phyloP scores from a whole-genome alignment of 2,113 vertebrate species.

The Mola mola region DNA sequence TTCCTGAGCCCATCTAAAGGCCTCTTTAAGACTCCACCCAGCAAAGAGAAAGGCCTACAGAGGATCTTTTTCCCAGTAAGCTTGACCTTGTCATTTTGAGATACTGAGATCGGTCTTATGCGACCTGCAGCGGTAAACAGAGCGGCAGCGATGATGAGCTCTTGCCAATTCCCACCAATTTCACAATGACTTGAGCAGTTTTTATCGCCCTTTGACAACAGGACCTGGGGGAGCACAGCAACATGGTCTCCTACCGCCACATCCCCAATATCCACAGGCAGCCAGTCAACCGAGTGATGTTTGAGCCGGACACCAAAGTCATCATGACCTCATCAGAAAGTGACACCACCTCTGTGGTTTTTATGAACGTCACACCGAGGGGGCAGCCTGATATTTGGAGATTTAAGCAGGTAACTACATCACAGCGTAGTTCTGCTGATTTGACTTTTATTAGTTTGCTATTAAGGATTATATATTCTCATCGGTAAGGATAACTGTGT shows the following conservation, averaged over 20 bases:
- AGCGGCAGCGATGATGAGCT: background rate
- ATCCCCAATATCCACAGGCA: constrained; percentile 24
- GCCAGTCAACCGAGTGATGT: constrained; percentile 59
- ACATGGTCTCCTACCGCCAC: constrained; percentile 45
- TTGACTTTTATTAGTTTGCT: too few relatives aligned
- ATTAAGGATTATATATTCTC: too few relatives aligned
- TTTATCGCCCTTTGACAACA: constrained; percentile 17
- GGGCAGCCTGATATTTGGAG: constrained; percentile 54
- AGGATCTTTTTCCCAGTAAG: constrained; percentile 70
- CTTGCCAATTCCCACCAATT: background rate
- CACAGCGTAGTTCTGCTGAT: background rate
- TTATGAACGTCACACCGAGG: constrained; percentile 44
- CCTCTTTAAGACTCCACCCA: constrained; percentile 68
- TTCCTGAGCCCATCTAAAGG: constrained; percentile 64
- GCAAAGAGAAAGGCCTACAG: constrained; percentile 31
- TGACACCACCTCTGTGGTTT: constrained; percentile 55
- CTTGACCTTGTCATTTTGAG: background rate
- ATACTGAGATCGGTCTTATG: background rate
- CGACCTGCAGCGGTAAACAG: background rate
- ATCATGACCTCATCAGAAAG: constrained; percentile 63
- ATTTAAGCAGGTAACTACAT: constrained; percentile 60
- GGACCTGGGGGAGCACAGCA: constrained; percentile 57
- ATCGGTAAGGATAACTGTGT: too few relatives aligned
- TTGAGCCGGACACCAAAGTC: constrained; percentile 48
- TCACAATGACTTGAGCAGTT: background rate